These are phyloP conservation scores for Rhagoletis pomonella DNA, from an alignment of 1,140 invertebrate genomes.

Conservation along the genomic window DNA sequence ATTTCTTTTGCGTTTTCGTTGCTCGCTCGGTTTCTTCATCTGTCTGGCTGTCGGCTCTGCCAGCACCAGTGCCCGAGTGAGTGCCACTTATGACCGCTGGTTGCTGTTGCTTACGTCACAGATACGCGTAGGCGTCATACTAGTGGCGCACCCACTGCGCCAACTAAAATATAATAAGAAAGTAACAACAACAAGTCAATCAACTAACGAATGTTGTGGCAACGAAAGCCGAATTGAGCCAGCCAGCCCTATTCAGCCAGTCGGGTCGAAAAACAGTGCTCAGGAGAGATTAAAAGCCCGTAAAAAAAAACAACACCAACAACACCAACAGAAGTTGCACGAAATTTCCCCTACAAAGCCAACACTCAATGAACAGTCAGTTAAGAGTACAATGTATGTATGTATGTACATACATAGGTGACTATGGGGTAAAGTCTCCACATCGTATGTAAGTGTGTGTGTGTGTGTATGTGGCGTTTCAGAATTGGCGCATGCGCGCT, in stretches of 20 bases:
- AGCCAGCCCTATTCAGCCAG: neutral
- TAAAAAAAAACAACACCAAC: neutral
- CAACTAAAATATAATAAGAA: neutral
- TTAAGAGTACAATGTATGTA: neutral
- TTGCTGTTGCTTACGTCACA: constrained; percentile 70
- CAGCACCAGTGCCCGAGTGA: too few species aligned
- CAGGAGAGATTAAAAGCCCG: neutral
- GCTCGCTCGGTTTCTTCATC: neutral
- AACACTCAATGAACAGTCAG: constrained; percentile 14
- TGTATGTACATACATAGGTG: too few species aligned
- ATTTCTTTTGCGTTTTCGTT: too few species aligned
- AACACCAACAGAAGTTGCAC: neutral
- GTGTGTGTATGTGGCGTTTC: neutral
- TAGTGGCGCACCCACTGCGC: constrained; percentile 69
- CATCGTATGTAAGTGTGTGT: neutral
- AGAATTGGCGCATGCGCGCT: neutral
- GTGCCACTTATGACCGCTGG: neutral
- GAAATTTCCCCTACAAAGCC: neutral
- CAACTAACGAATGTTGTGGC: neutral
- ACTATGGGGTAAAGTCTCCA: constrained; percentile 4
- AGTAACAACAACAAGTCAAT: neutral
- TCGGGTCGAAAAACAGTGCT: neutral
- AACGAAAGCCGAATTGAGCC: constrained; percentile 1
- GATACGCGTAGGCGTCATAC: constrained; percentile 73
- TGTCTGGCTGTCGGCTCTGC: neutral